Evolutionary conservation across 2,888 invertebrate genomes (phyloP), one percentile per base, ranked within the genome.

Genomic region (Pterobdella sp.): DNA sequence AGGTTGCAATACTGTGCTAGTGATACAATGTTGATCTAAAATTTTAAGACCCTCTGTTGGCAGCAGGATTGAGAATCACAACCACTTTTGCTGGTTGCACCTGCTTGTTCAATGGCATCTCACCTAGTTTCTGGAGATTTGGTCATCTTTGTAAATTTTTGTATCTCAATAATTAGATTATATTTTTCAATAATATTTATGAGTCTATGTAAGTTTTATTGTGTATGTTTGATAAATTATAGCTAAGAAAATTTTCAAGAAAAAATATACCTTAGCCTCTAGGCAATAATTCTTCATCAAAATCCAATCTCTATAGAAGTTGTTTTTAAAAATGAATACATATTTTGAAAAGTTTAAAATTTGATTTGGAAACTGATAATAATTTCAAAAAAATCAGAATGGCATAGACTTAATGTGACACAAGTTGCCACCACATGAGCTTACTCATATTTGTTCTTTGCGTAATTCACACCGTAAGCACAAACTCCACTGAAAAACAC

Each of bases 51-150:
- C 91, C 88, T 81, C 90, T 90, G 79, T 91, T 91, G 0, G 94
- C 92, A 32, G 90, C 91, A 31, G 95, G 94, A 85, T 95, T 95
- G 71, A 95, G 85, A 79, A 95, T 90, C 0, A 96, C 90, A 0
- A 93, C 91, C 0, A 95, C 86, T 76, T 89, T 88, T 75, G 90
- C 88, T 0, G 91, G 90, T 77, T 88, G 87, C 34, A 86, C 82
- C 0, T 87, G 86, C 74, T 86, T 82, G 0, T 87, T 85, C 67
- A 90, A 85, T 1, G 88, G 83, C 74, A 86, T 81, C 76, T 90
- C 88, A 1, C 93, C 92, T 85, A 89, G 90, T 79, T 85, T 85
- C 37, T 87, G 77, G 65, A 73, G 75, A 73, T n/a, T 22, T n/a
- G 73, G 26, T 65, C 31, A 35, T 14, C 42, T 18, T 42, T 42